Percentiles rank a stretch among this genome's conserved stretches.
Conservation (phyloP, 2,797 vertebrate genomes). For the Gallinago solitaria region DNA sequence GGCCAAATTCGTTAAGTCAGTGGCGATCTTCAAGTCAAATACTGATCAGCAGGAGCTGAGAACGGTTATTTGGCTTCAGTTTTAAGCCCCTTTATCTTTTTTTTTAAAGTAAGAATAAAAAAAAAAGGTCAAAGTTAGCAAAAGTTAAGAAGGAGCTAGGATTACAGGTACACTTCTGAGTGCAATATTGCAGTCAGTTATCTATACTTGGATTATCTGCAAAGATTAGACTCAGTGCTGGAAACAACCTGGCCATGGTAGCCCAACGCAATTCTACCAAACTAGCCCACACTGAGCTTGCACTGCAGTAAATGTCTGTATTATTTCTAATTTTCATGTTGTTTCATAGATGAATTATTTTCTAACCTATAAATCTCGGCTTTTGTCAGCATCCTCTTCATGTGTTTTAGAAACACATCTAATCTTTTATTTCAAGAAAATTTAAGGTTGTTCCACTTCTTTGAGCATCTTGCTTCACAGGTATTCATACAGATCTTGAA, state of each 20-base stretch:
- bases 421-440: constrained; percentile 26
- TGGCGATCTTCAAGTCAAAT: background rate
- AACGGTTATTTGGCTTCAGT: background rate
- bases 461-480: constrained; percentile 4
- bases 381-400: background rate
- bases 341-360: background rate
- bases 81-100: background rate
- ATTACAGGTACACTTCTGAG: background rate
- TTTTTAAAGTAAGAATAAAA: background rate
- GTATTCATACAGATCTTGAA: constrained; percentile 30
- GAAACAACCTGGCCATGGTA: background rate
- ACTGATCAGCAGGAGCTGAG: background rate
- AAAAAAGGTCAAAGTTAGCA: background rate
- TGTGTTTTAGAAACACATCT: background rate
- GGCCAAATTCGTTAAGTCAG: background rate
- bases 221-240: background rate
- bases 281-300: background rate
- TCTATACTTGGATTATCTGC: background rate
- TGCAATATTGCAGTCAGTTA: background rate
- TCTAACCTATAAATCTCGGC: background rate
- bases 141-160: background rate
- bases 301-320: background rate
- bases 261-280: background rate
- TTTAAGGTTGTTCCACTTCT: background rate
- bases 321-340: background rate